Percentiles rank a stretch among this genome's conserved stretches.
Conservation (phyloP, 2,797 vertebrate species). For the Clarias pachynema region DNA sequence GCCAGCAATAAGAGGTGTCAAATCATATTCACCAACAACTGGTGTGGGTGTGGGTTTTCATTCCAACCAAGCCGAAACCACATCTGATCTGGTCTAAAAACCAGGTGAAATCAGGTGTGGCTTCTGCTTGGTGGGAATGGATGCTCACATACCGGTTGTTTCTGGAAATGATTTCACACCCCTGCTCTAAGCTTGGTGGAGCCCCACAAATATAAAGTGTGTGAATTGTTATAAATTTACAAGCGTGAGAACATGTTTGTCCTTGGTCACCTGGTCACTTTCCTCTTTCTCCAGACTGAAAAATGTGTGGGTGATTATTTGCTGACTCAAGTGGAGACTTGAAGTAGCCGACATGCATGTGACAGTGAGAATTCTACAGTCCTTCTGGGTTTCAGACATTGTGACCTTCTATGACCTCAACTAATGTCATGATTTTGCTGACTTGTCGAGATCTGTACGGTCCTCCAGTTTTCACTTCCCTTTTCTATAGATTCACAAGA, state of each 20-base stretch:
- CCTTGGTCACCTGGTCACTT: background rate
- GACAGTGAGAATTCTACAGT: slow-evolving; percentile 10
- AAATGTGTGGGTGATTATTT: background rate
- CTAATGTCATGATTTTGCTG: slow-evolving; percentile 48
- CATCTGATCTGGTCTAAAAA: too few relatives aligned
- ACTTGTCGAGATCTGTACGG: slow-evolving; percentile 41
- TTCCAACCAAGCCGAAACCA: too few relatives aligned
- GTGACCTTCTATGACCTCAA: slow-evolving; percentile 46
- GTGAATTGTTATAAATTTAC: background rate
- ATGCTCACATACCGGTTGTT: too few relatives aligned
- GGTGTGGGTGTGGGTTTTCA: too few relatives aligned
- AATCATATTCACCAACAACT: too few relatives aligned
- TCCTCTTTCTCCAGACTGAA: slow-evolving; percentile 8
- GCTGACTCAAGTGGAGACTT: background rate
- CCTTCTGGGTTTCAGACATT: slow-evolving; percentile 38
- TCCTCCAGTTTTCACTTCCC: slow-evolving; percentile 36
- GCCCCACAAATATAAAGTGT: background rate
- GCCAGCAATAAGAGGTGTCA: background rate
- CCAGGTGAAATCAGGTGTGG: too few relatives aligned
- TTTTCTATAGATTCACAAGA: background rate
- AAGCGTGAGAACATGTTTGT: background rate
- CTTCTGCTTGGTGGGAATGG: too few relatives aligned
- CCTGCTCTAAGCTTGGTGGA: background rate
- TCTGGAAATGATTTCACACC: too few relatives aligned
- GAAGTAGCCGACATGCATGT: background rate